Evolutionary conservation across 2,888 invertebrate species (phyloP).

Genomic region (Unio delphinus): DNA sequence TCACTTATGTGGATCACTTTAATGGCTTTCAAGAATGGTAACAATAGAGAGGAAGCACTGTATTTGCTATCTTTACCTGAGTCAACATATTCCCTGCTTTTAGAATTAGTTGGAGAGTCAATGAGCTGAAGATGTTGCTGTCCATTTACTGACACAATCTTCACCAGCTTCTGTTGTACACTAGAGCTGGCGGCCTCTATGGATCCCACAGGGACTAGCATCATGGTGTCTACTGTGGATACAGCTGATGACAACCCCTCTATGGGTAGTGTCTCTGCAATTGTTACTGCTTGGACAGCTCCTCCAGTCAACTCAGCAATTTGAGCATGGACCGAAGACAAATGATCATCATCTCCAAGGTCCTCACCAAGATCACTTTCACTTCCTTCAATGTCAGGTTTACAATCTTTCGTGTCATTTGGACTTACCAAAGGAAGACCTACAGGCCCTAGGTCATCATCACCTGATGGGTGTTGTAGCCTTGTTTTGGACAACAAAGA

Average conservation of each 20-base stretch:
- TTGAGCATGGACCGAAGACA: conserved; percentile 29
- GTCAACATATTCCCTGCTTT: no score
- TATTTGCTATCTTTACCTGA: no score
- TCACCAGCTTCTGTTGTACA: conserved; percentile 28
- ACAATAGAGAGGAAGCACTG: no score
- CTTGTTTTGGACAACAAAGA: no score
- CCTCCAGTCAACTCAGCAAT: conserved; percentile 32
- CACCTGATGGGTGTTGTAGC: no score
- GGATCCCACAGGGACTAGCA: neutral
- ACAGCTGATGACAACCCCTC: neutral
- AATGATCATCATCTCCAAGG: conserved; percentile 2
- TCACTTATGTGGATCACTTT: no score
- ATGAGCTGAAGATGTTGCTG: conserved; percentile 58
- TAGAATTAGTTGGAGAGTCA: conserved; percentile 7
- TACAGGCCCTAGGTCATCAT: no score
- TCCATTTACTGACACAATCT: conserved; percentile 54
- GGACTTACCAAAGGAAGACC: no score
- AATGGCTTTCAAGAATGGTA: no score
- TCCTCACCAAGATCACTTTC: neutral
- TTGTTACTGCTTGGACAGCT: conserved; percentile 1
- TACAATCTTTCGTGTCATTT: no score
- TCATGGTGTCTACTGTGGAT: neutral
- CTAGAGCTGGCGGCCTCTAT: neutral
- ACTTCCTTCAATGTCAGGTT: neutral
- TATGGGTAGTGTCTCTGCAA: neutral